Percentiles rank a stretch among this genome's conserved stretches.
phyloP scores from a whole-genome alignment of 1,140 invertebrate species.

The Leucophenga varia region DNA sequence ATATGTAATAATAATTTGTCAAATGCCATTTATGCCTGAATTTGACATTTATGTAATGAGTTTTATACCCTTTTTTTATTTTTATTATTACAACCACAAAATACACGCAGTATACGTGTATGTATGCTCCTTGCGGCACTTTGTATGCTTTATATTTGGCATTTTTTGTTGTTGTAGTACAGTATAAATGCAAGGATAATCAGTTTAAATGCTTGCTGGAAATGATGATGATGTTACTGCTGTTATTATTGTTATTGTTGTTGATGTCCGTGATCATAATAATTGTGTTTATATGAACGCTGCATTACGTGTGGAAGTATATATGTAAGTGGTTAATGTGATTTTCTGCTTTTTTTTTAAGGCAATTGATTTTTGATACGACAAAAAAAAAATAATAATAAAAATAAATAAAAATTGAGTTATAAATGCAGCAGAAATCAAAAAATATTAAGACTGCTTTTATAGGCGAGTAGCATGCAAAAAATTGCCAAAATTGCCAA shows the following conservation, averaged over 20 bases:
- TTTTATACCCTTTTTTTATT: slow-evolving; percentile 27
- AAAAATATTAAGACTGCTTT: too few relatives aligned
- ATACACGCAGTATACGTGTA: neutral
- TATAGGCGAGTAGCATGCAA: too few relatives aligned
- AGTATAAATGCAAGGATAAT: too few relatives aligned
- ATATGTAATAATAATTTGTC: slow-evolving; percentile 35
- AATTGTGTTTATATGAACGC: slow-evolving; percentile 34
- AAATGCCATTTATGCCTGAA: slow-evolving; percentile 33
- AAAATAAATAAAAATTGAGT: slow-evolving; percentile 22
- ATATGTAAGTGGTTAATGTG: slow-evolving; percentile 37
- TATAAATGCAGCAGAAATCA: too few relatives aligned
- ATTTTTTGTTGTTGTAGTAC: too few relatives aligned
- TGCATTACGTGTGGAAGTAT: too few relatives aligned
- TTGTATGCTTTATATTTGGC: too few relatives aligned
- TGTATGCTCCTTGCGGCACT: too few relatives aligned
- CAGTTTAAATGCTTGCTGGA: slow-evolving; percentile 8
- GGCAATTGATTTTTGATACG: slow-evolving; percentile 34
- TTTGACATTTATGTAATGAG: slow-evolving; percentile 35
- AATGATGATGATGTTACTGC: slow-evolving; percentile 9
- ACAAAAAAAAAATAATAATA: neutral
- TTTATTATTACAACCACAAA: slow-evolving; percentile 8
- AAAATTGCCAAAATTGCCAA: too few relatives aligned
- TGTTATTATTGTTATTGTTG: too few relatives aligned
- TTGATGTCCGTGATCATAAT: slow-evolving; percentile 15
- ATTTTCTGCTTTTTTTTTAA: too few relatives aligned